phyloP scores from a whole-genome alignment of 2,888 invertebrate genomes.

The Mantis religiosa region DNA sequence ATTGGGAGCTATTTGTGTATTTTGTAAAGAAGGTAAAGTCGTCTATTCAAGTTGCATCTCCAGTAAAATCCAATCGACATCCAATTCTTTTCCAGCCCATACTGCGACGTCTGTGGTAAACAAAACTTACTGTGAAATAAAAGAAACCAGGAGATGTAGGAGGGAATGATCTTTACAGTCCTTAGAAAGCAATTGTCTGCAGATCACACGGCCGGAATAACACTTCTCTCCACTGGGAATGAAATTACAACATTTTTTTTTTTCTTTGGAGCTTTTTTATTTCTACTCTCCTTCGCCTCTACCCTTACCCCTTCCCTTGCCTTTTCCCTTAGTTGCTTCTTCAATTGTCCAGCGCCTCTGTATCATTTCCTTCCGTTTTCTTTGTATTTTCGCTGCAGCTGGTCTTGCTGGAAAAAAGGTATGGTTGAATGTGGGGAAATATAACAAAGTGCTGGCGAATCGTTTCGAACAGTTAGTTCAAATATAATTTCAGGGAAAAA shows the following conservation, averaged over 20 bases:
- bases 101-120: background rate
- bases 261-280: background rate
- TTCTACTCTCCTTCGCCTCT: background rate
- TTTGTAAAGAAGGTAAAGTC: too few species aligned
- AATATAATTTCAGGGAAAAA: too few species aligned
- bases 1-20: background rate
- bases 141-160: background rate
- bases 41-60: background rate
- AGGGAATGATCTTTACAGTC: background rate
- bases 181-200: conserved; percentile 10
- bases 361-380: background rate
- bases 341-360: background rate
- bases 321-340: background rate
- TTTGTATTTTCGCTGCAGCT: background rate
- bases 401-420: background rate
- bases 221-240: conserved; percentile 4
- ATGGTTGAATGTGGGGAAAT: too few species aligned
- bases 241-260: conserved; percentile 16
- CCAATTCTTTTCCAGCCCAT: background rate
- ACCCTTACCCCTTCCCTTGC: background rate
- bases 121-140: background rate
- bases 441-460: too few species aligned
- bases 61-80: too few species aligned
- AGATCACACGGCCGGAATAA: conserved; percentile 8
- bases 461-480: too few species aligned